Conservation (phyloP, 2,113 vertebrate species). For the Phyllostomus discolor region DNA sequence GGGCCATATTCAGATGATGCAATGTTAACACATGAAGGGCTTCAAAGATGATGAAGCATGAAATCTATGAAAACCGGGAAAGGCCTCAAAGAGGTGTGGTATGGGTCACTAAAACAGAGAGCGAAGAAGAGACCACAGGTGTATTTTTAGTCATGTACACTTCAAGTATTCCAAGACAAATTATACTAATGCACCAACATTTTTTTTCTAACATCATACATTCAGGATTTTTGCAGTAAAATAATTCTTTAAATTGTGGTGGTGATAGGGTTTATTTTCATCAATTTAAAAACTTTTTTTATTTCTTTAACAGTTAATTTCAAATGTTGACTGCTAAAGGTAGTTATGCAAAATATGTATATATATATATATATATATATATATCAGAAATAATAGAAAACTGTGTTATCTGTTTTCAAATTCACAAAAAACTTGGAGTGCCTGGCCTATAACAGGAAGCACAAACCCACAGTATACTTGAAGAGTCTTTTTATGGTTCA, state of each 20-base stretch:
- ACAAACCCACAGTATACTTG: slow-evolving; percentile 65
- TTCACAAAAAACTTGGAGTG: slow-evolving; percentile 37
- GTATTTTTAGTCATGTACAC: slow-evolving; percentile 75
- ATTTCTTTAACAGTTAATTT: slow-evolving; percentile 61
- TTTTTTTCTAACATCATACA: slow-evolving; percentile 48
- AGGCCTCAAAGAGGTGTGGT: slow-evolving; percentile 92
- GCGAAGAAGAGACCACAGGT: slow-evolving; percentile 90
- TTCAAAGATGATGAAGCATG: slow-evolving; percentile 93
- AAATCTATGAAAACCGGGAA: slow-evolving; percentile 87
- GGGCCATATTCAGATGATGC: slow-evolving; percentile 92
- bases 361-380: not conserved
- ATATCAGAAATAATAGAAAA: slow-evolving; percentile 39
- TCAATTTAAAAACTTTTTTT: slow-evolving; percentile 49
- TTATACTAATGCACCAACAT: slow-evolving; percentile 66
- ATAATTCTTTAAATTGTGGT: not conserved
- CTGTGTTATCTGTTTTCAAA: slow-evolving; percentile 28
- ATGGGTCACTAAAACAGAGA: slow-evolving; percentile 95
- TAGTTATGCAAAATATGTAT: slow-evolving; percentile 23
- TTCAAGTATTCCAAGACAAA: slow-evolving; percentile 66
- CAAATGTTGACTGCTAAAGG: slow-evolving; percentile 55
- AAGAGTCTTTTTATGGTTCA: slow-evolving; percentile 56
- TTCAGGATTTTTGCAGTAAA: slow-evolving; percentile 65
- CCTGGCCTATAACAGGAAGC: slow-evolving; percentile 54
- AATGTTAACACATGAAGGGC: slow-evolving; percentile 87
- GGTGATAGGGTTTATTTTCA: slow-evolving; percentile 65